Evolutionary conservation across 2,888 invertebrate genomes (phyloP), one percentile per base, ranked within the genome.

Genomic region (Polietes domitor): DNA sequence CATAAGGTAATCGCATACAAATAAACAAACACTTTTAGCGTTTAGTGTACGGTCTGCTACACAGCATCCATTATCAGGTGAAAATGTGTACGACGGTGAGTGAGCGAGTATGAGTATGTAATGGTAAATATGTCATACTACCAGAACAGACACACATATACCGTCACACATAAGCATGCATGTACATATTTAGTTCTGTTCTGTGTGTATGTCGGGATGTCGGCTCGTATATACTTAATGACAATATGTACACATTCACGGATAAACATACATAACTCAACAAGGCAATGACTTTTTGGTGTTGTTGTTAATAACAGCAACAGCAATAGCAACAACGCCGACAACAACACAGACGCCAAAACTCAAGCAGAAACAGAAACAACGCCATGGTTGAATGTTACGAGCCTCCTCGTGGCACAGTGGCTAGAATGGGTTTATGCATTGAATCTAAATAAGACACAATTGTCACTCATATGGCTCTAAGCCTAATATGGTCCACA

Each of bases 211-310:
- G 37, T 37, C n/a, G n/a, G 37, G n/a, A n/a, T n/a, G n/a, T n/a
- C n/a, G n/a, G n/a, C n/a, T 37, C 37, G 10, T 3, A 37, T 12
- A 7, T 9, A 32, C 21, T 41, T 41, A 41, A 17, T 61, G 74
- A 15, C 43, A 19, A 37, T 61, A 21, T 26, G 58, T 41, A 26
- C 47, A 28, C 77, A 79, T 77, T 80, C 73, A 65, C 37, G 74
- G 17, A 24, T 24, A 55, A 2, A 74, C 41, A 80, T 12, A 73
- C 28, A 43, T 43, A 77, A 89, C 89, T 89, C 89, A 90, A 88
- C 88, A 88, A 90, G 90, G 90, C 90, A 90, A 89, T 90, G 90
- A 90, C 90, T 90, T 90, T 89, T 90, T 89, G 89, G 88, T 89
- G 88, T 89, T 88, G 89, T 88, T 89, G 87, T 88, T 90, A 90